Evolutionary conservation across 1,140 invertebrate species (phyloP).

Genomic region (Trypoxylus dichotomus): DNA sequence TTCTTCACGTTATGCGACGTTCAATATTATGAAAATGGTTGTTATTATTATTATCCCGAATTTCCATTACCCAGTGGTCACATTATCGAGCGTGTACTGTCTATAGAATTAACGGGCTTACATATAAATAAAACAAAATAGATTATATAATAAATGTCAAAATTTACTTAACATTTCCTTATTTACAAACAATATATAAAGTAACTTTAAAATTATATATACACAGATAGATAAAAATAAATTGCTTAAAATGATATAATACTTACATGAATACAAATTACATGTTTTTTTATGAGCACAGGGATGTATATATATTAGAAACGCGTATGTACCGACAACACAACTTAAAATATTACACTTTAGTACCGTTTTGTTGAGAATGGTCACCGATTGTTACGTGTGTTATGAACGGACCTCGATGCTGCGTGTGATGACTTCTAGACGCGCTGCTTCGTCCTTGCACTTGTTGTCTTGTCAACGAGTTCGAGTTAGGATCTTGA

Average conservation of each 20-base stretch:
- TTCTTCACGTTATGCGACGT: too few relatives aligned
- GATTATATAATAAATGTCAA: not conserved
- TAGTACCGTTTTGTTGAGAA: conserved; percentile 48
- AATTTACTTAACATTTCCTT: not conserved
- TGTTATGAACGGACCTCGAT: conserved; percentile 61
- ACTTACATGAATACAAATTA: not conserved
- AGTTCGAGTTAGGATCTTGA: conserved; percentile 50
- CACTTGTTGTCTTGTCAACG: conserved; percentile 39
- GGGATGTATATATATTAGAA: not conserved
- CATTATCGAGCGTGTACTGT: too few relatives aligned
- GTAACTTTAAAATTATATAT: conserved; percentile 24
- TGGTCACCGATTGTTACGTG: conserved; percentile 59
- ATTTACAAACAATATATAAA: conserved; percentile 23
- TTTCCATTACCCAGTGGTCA: too few relatives aligned
- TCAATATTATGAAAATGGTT: too few relatives aligned
- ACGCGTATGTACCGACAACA: not conserved
- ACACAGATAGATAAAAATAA: not conserved
- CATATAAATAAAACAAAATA: not conserved
- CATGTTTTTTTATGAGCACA: not conserved
- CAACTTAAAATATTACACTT: conserved; percentile 40
- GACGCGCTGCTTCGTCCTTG: conserved; percentile 29
- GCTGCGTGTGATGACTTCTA: conserved; percentile 42
- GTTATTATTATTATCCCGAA: too few relatives aligned
- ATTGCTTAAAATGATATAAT: not conserved
- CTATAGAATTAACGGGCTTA: too few relatives aligned